Conservation (phyloP, 2,113 vertebrate genomes). For the Gallinago paraguaiae region DNA sequence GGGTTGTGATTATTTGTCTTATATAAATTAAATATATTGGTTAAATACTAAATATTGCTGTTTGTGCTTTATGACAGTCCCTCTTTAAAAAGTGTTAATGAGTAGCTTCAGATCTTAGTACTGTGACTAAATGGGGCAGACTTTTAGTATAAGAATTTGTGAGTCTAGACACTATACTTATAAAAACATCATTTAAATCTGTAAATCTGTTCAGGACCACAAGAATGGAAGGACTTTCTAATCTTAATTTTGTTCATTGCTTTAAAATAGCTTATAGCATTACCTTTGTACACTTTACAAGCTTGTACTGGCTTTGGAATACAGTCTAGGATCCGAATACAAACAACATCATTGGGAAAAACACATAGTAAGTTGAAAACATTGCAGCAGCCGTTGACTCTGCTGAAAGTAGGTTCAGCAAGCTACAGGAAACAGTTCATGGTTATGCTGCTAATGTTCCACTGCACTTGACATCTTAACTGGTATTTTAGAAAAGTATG, state of each 20-base stretch:
- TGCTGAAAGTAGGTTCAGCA: neutral
- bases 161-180: neutral
- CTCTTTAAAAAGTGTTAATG: neutral
- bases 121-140: neutral
- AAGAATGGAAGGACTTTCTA: neutral
- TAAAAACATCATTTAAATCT: rapidly evolving
- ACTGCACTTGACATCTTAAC: neutral
- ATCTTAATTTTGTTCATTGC: neutral
- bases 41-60: neutral
- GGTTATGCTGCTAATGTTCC: neutral
- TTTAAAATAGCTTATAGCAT: neutral
- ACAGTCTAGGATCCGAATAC: neutral
- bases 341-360: neutral
- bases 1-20: neutral
- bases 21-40: neutral
- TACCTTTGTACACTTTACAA: neutral
- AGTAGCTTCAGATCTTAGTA: neutral
- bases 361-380: neutral
- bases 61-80: neutral
- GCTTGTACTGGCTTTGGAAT: neutral
- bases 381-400: neutral
- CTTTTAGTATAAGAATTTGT: neutral
- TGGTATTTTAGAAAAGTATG: neutral
- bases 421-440: neutral
- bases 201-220: neutral